Conservation (phyloP, 2,888 invertebrate genomes). For the Zele albiditarsus region DNA sequence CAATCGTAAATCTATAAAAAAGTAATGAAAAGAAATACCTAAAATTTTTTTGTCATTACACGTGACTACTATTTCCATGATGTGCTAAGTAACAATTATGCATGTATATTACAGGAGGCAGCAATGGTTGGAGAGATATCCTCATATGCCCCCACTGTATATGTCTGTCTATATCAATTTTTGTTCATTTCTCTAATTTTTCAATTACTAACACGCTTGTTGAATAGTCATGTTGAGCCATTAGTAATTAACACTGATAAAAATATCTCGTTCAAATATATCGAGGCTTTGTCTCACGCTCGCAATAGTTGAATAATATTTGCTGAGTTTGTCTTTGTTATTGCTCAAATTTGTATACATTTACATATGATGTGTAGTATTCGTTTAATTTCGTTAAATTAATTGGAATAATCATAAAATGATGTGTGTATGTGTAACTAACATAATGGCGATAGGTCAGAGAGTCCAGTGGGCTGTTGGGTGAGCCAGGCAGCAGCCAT, state of each 20-base stretch:
- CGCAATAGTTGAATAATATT: neutral
- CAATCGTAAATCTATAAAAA: no score
- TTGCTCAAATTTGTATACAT: neutral
- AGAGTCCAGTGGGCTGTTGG: constrained; percentile 71
- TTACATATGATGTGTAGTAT: constrained; percentile 36
- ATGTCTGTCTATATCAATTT: constrained; percentile 69
- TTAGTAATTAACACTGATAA: neutral
- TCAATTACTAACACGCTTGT: constrained; percentile 51
- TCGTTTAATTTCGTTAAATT: neutral
- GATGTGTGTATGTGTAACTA: constrained; percentile 59
- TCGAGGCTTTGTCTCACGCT: neutral
- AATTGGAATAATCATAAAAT: constrained; percentile 22
- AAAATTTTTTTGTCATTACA: neutral
- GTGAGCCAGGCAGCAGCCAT: constrained; percentile 72
- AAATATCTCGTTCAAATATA: neutral
- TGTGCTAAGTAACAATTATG: constrained; percentile 49
- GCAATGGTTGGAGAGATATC: constrained; percentile 68
- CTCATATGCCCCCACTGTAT: constrained; percentile 66
- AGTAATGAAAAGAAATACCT: no score
- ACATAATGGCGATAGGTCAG: constrained; percentile 67
- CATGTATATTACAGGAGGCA: constrained; percentile 68
- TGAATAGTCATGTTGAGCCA: constrained; percentile 39
- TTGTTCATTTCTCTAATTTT: constrained; percentile 45
- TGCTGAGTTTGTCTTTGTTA: constrained; percentile 22
- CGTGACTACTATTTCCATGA: neutral